These are phyloP conservation scores for Monodelphis domestica DNA, from an alignment of 2,797 vertebrate genomes.

Conservation along the genomic window DNA sequence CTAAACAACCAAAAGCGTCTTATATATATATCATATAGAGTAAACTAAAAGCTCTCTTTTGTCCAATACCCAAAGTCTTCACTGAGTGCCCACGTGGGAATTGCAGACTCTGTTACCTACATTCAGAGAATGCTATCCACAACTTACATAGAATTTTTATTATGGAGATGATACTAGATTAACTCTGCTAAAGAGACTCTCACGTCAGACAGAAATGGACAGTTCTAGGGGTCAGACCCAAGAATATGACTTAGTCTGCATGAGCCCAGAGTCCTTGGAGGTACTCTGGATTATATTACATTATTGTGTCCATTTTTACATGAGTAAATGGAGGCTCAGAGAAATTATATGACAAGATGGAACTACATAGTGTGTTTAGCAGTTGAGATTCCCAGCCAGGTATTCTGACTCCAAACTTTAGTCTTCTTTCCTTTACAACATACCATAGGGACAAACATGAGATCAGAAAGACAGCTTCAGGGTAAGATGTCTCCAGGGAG, in stretches of 20 bases:
- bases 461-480: background rate
- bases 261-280: background rate
- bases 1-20: too few species aligned
- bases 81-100: background rate
- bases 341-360: background rate
- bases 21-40: background rate
- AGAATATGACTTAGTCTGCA: background rate
- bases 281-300: too few species aligned
- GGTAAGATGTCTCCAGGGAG: background rate
- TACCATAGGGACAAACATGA: background rate
- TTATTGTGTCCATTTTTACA: background rate
- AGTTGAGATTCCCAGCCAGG: background rate
- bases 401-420: background rate
- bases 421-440: background rate
- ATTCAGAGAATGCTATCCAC: background rate
- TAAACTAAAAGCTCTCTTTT: background rate
- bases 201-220: too few species aligned
- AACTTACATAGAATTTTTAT: background rate
- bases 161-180: background rate
- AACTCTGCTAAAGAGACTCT: background rate
- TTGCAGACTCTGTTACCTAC: background rate
- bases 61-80: background rate
- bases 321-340: background rate
- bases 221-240: background rate
- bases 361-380: background rate